phyloP scores from a whole-genome alignment of 2,797 vertebrate species.

The Nasua narica region DNA sequence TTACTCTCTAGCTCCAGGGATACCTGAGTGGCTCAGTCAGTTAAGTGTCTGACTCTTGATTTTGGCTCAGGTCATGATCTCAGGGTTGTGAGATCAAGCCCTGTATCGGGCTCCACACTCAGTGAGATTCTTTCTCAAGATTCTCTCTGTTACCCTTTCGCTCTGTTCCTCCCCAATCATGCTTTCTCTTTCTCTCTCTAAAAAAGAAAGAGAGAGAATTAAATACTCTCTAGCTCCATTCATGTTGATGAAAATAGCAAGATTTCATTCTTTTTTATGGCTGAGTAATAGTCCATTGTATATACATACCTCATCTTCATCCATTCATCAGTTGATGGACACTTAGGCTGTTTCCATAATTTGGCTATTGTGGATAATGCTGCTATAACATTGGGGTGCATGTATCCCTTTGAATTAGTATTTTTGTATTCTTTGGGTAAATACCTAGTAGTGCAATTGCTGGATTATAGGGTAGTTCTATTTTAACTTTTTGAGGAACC shows the following conservation, averaged over 20 bases:
- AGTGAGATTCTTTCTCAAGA: not conserved
- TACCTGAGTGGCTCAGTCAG: not conserved
- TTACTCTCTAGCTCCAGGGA: not conserved
- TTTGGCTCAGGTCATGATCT: no score
- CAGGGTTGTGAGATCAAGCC: not conserved
- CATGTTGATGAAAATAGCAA: not conserved
- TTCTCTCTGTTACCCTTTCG: no score
- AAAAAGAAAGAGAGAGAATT: not conserved
- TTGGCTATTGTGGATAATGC: not conserved
- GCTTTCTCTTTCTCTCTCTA: not conserved
- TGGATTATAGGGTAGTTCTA: not conserved
- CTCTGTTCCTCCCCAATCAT: not conserved
- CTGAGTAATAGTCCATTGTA: not conserved
- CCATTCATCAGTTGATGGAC: not conserved
- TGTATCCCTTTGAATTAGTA: not conserved
- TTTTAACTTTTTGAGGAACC: not conserved
- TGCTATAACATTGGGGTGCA: not conserved
- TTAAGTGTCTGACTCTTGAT: not conserved
- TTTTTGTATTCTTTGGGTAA: not conserved
- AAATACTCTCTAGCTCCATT: not conserved
- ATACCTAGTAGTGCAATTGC: not conserved
- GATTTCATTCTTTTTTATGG: not conserved
- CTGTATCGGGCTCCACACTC: not conserved
- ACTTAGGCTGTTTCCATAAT: not conserved
- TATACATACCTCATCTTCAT: not conserved